Base-by-base conservation (phyloP, 2,113 vertebrate genomes). In the Holacanthus passer region DNA sequence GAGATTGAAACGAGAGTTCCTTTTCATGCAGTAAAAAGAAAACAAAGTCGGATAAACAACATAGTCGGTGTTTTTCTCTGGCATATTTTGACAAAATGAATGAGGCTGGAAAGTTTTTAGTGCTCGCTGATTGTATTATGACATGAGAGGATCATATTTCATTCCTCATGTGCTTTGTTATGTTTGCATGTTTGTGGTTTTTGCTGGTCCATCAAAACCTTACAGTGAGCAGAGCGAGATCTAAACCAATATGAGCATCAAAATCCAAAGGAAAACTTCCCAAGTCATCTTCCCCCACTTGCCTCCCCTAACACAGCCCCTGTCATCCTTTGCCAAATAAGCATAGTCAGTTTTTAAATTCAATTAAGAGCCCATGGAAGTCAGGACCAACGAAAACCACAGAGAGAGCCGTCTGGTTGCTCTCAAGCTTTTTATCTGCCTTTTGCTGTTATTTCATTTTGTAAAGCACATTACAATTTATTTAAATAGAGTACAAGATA, bases 181-280 rank as follows among this genome's bases (percentile, higher is more conserved):
- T 91, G 89, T 91, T 94, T 92, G 88, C 89, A 88, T 91, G 85
- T 82, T 92, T 91, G 89, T 86, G 93, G 91, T 83, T 92, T 89
- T 84, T 83, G 86, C 86, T 88, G 82, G 84, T 90, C 84, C 87
- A 87, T 90, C 88, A 68, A 83, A 88, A 83, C 76, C 65, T 72
- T 82, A 70, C 84, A 87, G 83, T 79, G 62, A 82, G 82, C 82
- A 72, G 75, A 85, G 60, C 45, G 72, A 82, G 77, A 76, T 65
- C 71, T 65, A 65, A 92, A 90, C 73, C 75, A 86, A 89, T 82
- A 78, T 75, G 81, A 88, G 82, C 77, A 75, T 77, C 14, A 14
- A 65, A 71, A 87, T 85, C 85, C 86, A 88, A 87, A 91, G 83
- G 83, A 83, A 88, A 90, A 78, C 81, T 59, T 83, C 83, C 86